Conservation (phyloP, 2,797 vertebrate genomes). For the Borostomias antarcticus region DNA sequence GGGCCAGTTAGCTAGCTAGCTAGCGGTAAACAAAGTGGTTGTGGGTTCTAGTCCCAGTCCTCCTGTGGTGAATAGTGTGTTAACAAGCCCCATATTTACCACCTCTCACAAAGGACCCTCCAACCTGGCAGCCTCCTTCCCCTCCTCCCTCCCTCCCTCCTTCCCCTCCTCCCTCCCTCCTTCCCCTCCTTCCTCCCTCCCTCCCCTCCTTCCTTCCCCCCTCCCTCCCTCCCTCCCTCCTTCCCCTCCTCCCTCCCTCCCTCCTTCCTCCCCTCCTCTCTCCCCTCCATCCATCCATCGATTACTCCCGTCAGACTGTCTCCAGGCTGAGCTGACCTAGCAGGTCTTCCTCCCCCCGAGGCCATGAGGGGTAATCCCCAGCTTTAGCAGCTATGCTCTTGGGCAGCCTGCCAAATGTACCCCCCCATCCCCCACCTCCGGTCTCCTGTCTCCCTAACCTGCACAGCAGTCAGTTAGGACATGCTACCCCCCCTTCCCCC, state of each 20-base stretch:
- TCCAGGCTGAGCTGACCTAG: conserved; percentile 68
- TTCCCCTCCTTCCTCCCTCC: conserved; percentile 36
- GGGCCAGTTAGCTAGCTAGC: too few relatives aligned
- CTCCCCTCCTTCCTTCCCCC: conserved; percentile 16
- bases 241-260: not conserved
- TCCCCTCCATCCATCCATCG: conserved; percentile 41
- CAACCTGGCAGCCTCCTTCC: conserved; percentile 49
- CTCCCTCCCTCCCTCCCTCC: conserved; percentile 38
- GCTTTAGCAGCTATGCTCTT: conserved; percentile 69
- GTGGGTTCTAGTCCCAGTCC: not conserved
- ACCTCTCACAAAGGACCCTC: conserved; percentile 56
- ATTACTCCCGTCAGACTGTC: conserved; percentile 67
- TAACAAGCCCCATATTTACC: conserved; percentile 5
- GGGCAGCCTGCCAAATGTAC: conserved; percentile 70
- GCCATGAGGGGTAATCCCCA: conserved; percentile 72
- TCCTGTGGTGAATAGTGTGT: not conserved
- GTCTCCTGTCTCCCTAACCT: conserved; percentile 30
- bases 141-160: conserved; percentile 9
- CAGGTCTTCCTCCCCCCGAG: conserved; percentile 66
- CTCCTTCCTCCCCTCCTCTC: conserved; percentile 27
- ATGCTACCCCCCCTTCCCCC: conserved; percentile 55
- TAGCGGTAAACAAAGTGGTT: not conserved
- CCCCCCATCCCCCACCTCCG: conserved; percentile 46
- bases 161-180: conserved; percentile 30
- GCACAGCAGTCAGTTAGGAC: conserved; percentile 63